Conservation (phyloP, 1,140 invertebrate species). For the Stratiolaelaps scimitus region DNA sequence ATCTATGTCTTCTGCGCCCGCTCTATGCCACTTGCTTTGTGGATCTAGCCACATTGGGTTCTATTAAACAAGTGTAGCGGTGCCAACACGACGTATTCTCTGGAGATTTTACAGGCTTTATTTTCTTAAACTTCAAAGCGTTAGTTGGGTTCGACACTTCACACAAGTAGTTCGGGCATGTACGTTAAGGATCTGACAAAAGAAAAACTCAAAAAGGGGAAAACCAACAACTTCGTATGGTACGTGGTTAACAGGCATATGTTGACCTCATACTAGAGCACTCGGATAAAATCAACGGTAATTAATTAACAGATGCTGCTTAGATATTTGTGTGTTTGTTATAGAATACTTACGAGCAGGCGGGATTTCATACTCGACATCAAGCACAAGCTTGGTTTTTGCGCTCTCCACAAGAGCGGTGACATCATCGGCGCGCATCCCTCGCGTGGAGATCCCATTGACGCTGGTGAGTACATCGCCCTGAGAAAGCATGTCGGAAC, state of each 20-base stretch:
- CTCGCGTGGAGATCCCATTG: slow-evolving; percentile 60
- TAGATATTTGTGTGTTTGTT: slow-evolving; percentile 27
- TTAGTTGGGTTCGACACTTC: too few relatives aligned
- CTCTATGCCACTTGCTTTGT: too few relatives aligned
- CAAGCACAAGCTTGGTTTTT: slow-evolving; percentile 55
- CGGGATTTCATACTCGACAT: slow-evolving; percentile 68
- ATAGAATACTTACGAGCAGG: slow-evolving; percentile 52
- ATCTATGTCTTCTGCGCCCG: too few relatives aligned
- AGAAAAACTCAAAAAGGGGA: slow-evolving; percentile 1
- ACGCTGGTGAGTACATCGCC: slow-evolving; percentile 65
- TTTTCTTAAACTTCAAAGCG: too few relatives aligned
- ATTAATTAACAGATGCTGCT: slow-evolving; percentile 8
- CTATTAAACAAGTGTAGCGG: too few relatives aligned
- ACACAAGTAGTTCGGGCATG: too few relatives aligned
- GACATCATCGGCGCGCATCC: slow-evolving; percentile 64
- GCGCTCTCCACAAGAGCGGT: slow-evolving; percentile 60
- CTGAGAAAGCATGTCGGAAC: slow-evolving; percentile 51
- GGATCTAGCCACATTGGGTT: too few relatives aligned
- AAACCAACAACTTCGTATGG: neutral
- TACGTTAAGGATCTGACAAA: too few relatives aligned
- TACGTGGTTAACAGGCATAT: too few relatives aligned
- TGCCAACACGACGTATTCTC: too few relatives aligned
- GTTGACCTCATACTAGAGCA: too few relatives aligned
- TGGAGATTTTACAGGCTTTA: too few relatives aligned
- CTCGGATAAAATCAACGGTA: neutral